Conservation (phyloP, 1,140 invertebrate genomes). For the Macrobrachium rosenbergii region DNA sequence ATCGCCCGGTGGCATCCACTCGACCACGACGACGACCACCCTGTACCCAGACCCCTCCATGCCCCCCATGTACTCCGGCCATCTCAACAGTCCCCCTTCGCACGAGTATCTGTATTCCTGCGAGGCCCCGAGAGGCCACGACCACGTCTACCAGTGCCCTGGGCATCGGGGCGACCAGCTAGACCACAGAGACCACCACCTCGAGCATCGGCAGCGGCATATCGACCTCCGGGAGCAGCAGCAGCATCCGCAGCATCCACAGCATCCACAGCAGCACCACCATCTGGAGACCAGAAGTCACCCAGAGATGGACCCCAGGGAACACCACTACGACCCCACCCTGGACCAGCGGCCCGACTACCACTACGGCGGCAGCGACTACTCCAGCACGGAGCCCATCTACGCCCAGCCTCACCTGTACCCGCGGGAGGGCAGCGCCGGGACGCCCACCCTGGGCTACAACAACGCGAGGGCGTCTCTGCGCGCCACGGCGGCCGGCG, state of each 20-base stretch:
- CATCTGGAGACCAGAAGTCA: slow-evolving; percentile 36
- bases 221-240: slow-evolving; percentile 12
- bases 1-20: slow-evolving; percentile 10
- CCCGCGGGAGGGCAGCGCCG: slow-evolving; percentile 53
- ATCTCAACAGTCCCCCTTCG: slow-evolving; percentile 42
- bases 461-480: slow-evolving; percentile 48
- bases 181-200: slow-evolving; percentile 40
- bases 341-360: slow-evolving; percentile 59
- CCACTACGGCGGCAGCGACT: slow-evolving; percentile 65
- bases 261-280: slow-evolving; percentile 32
- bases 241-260: slow-evolving; percentile 17
- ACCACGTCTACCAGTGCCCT: slow-evolving; percentile 66
- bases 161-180: slow-evolving; percentile 57
- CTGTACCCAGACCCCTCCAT: slow-evolving; percentile 41
- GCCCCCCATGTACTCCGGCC: slow-evolving; percentile 42
- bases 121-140: slow-evolving; percentile 64
- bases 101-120: slow-evolving; percentile 64
- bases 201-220: not conserved
- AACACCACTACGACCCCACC: slow-evolving; percentile 19
- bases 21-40: slow-evolving; percentile 20
- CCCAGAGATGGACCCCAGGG: slow-evolving; percentile 34
- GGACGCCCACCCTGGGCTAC: slow-evolving; percentile 54
- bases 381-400: slow-evolving; percentile 66
- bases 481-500: slow-evolving; percentile 22
- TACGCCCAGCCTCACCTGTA: slow-evolving; percentile 65